A percentile compares a stretch with the other conserved stretches of the same genome.
Conservation (phyloP, 2,888 invertebrate genomes). For the Chymomyza amoena region DNA sequence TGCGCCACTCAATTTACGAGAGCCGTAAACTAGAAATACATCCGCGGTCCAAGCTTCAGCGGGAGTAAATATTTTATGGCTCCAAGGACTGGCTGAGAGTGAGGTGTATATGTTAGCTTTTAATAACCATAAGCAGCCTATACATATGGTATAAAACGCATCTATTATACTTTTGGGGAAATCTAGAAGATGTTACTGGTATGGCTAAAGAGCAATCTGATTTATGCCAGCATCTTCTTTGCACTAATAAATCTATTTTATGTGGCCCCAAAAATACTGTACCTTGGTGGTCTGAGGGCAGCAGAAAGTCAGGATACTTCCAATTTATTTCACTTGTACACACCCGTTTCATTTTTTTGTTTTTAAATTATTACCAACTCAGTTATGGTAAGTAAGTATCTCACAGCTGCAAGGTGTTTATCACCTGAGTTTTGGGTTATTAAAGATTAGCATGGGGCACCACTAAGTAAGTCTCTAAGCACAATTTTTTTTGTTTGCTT, state of each 20-base stretch:
- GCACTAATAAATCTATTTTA: conserved; percentile 53
- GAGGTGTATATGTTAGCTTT: background rate
- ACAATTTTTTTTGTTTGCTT: background rate
- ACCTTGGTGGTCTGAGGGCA: background rate
- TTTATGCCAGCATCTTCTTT: conserved; percentile 61
- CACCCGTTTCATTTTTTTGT: conserved; percentile 15
- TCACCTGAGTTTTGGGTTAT: background rate
- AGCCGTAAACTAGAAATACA: conserved; percentile 55
- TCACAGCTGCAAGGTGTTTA: background rate
- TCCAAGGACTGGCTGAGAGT: conserved; percentile 9
- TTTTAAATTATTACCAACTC: conserved; percentile 13
- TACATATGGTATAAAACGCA: conserved; percentile 14
- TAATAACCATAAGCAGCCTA: background rate
- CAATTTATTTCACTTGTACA: conserved; percentile 4
- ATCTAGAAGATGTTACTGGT: conserved; percentile 29
- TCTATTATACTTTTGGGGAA: conserved; percentile 45
- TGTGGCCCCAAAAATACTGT: conserved; percentile 17
- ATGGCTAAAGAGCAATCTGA: conserved; percentile 42
- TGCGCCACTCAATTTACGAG: conserved; percentile 56
- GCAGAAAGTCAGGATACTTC: background rate
- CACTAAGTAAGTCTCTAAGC: background rate
- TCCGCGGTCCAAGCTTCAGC: conserved; percentile 15
- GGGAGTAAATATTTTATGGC: conserved; percentile 59
- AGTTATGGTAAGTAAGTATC: background rate
- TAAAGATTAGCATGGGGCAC: background rate